Conservation (phyloP, 2,888 invertebrate genomes). For the Acronicta leporina region DNA sequence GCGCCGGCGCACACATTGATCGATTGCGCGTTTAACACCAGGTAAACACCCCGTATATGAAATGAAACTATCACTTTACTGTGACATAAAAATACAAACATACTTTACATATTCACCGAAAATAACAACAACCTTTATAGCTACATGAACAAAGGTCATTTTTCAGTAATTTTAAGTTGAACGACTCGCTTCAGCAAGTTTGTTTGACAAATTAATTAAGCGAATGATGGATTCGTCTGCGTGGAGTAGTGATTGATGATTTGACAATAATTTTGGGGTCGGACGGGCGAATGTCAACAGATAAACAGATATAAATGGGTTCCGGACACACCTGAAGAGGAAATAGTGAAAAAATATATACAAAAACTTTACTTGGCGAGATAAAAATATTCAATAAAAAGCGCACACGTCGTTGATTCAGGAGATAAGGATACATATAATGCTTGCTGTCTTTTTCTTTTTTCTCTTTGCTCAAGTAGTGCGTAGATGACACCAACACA, state of each 20-base stretch:
- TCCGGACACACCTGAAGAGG: slow-evolving; percentile 31
- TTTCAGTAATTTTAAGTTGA: slow-evolving; percentile 29
- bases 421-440: too few relatives aligned
- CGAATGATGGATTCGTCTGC: slow-evolving; percentile 70
- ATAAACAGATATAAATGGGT: slow-evolving; percentile 51
- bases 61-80: slow-evolving; percentile 64
- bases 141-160: slow-evolving; percentile 36
- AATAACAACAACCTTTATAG: slow-evolving; percentile 11
- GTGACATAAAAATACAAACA: slow-evolving; percentile 55
- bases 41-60: slow-evolving; percentile 71
- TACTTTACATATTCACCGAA: slow-evolving; percentile 23
- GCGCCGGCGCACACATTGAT: slow-evolving; percentile 70
- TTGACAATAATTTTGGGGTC: slow-evolving; percentile 73
- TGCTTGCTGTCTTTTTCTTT: too few relatives aligned
- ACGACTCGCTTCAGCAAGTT: slow-evolving; percentile 31
- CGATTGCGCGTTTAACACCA: slow-evolving; percentile 66
- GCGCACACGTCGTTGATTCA: too few relatives aligned
- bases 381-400: too few relatives aligned
- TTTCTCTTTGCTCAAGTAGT: too few relatives aligned
- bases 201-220: slow-evolving; percentile 73
- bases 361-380: background rate
- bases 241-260: slow-evolving; percentile 76
- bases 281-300: slow-evolving; percentile 66
- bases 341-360: slow-evolving; percentile 6
- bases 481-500: too few relatives aligned